A percentile compares a stretch with the other conserved stretches of the same genome.
Conservation (phyloP, 2,888 invertebrate species). For the Plutella xylostella region DNA sequence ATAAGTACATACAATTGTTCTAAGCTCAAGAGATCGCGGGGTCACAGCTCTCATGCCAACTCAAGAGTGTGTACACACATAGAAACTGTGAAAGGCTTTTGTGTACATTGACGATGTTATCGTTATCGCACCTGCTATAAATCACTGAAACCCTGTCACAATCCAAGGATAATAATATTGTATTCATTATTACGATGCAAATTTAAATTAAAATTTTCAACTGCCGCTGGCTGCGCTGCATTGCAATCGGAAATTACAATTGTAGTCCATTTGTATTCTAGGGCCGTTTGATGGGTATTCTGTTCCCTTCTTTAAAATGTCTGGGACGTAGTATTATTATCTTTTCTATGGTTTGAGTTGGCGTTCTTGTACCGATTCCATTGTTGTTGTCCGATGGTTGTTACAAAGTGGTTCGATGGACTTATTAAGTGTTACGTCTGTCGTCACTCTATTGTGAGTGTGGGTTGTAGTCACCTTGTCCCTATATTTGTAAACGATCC, state of each 20-base stretch:
- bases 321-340: not conserved
- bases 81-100: constrained; percentile 26
- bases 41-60: constrained; percentile 25
- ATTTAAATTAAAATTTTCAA: not conserved
- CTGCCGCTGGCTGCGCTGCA: not conserved
- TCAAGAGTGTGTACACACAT: constrained; percentile 27
- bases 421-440: no score
- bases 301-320: not conserved
- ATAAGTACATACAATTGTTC: constrained; percentile 59
- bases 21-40: constrained; percentile 63
- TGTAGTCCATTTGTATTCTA: constrained; percentile 1
- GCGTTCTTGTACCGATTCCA: not conserved
- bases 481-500: constrained; percentile 18
- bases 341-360: not conserved
- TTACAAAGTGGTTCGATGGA: no score
- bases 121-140: no score
- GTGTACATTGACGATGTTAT: no score
- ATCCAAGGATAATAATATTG: no score
- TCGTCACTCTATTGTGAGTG: constrained; percentile 22
- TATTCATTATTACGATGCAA: no score
- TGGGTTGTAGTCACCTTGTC: constrained; percentile 25
- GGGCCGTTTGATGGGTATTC: not conserved
- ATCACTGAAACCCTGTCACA: no score
- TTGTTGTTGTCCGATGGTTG: no score
- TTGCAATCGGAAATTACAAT: not conserved